A percentile compares a stretch with the other conserved stretches of the same genome.
Evolutionary conservation across 2,888 invertebrate genomes (phyloP).

Genomic region (Lithophane leautieri): DNA sequence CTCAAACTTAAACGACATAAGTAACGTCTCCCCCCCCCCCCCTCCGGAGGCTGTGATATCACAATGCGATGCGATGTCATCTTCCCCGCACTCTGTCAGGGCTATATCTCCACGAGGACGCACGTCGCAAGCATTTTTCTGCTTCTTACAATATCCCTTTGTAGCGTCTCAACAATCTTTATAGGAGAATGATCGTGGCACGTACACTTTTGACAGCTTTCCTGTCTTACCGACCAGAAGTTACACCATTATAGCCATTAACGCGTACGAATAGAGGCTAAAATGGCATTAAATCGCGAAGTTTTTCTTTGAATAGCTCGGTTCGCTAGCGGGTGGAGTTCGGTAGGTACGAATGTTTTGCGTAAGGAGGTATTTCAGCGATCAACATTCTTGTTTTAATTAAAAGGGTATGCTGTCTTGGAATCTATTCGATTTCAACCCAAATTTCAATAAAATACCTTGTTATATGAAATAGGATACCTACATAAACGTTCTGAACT

Average conservation of each 20-base stretch:
- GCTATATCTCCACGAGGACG: conserved; percentile 31
- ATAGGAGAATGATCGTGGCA: conserved; percentile 56
- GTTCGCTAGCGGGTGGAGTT: conserved; percentile 50
- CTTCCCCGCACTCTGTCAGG: conserved; percentile 41
- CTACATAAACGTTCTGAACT: neutral
- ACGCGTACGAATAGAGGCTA: conserved; percentile 53
- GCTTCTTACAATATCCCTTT: conserved; percentile 58
- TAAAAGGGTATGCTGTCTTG: conserved; percentile 42
- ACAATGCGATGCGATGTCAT: conserved; percentile 31
- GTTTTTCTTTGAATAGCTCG: conserved; percentile 52
- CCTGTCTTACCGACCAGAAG: conserved; percentile 61
- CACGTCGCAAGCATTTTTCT: conserved; percentile 54
- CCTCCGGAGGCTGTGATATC: neutral
- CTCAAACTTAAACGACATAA: conserved; percentile 48
- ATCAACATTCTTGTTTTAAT: conserved; percentile 57
- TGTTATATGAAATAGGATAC: neutral
- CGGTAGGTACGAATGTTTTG: conserved; percentile 48
- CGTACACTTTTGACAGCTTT: conserved; percentile 61
- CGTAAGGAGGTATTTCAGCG: conserved; percentile 47
- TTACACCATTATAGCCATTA: conserved; percentile 62
- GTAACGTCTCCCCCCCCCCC: neutral
- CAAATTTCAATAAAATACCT: conserved; percentile 25
- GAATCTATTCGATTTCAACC: conserved; percentile 41
- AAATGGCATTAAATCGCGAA: conserved; percentile 51
- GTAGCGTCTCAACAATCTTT: conserved; percentile 59